Conservation (phyloP, 2,797 vertebrate species). For the Pempheris klunzingeri region DNA sequence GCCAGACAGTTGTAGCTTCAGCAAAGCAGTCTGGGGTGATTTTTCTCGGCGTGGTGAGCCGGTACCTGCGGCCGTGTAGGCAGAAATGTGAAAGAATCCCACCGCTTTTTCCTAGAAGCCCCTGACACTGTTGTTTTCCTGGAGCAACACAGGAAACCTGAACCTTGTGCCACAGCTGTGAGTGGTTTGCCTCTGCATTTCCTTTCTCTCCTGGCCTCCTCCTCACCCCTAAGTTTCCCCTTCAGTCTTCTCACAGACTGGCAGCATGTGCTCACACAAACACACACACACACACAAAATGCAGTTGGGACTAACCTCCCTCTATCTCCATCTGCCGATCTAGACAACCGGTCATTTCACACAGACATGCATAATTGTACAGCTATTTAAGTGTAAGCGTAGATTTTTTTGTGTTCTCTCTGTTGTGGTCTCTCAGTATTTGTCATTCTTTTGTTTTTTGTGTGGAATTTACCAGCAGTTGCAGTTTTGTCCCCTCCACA, state of each 20-base stretch:
- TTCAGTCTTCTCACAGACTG: slow-evolving; percentile 43
- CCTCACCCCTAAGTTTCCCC: slow-evolving; percentile 69
- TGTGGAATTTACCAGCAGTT: slow-evolving; percentile 59
- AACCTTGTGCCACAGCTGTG: slow-evolving; percentile 81
- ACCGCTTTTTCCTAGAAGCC: slow-evolving; percentile 78
- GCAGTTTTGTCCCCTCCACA: slow-evolving; percentile 45
- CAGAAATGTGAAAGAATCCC: slow-evolving; percentile 57
- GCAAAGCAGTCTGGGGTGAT: slow-evolving; percentile 6
- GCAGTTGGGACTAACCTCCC: slow-evolving; percentile 68
- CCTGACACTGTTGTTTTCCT: slow-evolving; percentile 78
- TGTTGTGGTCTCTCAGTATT: slow-evolving; percentile 71
- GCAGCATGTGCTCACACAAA: slow-evolving; percentile 38
- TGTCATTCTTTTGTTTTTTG: slow-evolving; percentile 64
- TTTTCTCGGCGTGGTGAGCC: slow-evolving; percentile 1
- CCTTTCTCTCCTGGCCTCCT: slow-evolving; percentile 68
- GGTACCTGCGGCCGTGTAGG: slow-evolving; percentile 46
- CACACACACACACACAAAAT: slow-evolving; percentile 46
- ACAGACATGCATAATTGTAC: slow-evolving; percentile 80
- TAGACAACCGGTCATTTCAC: slow-evolving; percentile 80
- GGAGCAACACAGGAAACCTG: slow-evolving; percentile 82
- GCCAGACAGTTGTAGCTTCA: slow-evolving; percentile 40
- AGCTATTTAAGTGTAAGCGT: slow-evolving; percentile 73
- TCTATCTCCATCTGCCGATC: slow-evolving; percentile 77
- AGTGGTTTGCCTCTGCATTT: slow-evolving; percentile 80
- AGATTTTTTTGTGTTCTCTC: slow-evolving; percentile 67